These are phyloP conservation scores for Harpagoxenus sublaevis DNA, from an alignment of 2,888 invertebrate genomes.

Conservation along the genomic window DNA sequence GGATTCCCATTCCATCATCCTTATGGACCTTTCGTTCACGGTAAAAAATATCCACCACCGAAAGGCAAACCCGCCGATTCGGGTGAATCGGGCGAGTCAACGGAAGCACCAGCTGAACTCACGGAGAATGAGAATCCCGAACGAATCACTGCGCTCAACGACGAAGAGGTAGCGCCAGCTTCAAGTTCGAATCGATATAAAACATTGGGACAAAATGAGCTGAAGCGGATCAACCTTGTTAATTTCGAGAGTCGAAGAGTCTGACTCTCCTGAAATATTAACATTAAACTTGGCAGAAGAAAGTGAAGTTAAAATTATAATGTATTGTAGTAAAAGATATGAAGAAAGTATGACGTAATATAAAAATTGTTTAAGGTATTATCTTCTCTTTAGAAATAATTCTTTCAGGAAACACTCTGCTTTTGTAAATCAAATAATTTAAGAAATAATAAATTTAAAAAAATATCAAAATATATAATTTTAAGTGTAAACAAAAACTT, in stretches of 20 bases:
- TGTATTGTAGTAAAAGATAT: background rate
- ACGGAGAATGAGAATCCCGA: conserved; percentile 22
- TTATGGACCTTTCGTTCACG: conserved; percentile 19
- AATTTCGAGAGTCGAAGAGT: background rate
- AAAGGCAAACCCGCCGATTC: conserved; percentile 35
- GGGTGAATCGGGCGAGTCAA: conserved; percentile 21
- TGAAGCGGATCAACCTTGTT: background rate
- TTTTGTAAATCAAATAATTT: conserved; percentile 1
- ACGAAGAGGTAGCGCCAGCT: conserved; percentile 30
- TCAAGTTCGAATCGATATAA: background rate
- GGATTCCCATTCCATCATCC: conserved; percentile 30
- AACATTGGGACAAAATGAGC: background rate
- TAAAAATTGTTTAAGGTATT: background rate
- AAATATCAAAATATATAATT: background rate
- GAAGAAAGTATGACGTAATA: background rate
- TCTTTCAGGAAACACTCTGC: background rate
- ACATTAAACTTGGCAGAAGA: background rate
- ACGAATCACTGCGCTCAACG: conserved; percentile 20
- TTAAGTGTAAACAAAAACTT: background rate
- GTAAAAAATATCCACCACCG: conserved; percentile 43
- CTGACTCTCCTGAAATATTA: background rate
- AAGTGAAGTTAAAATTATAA: conserved; percentile 12
- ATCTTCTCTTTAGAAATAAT: background rate
- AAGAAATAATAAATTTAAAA: background rate
- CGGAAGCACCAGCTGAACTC: conserved; percentile 24